phyloP scores from a whole-genome alignment of 2,797 vertebrate genomes.

The Pelodytes ibericus region DNA sequence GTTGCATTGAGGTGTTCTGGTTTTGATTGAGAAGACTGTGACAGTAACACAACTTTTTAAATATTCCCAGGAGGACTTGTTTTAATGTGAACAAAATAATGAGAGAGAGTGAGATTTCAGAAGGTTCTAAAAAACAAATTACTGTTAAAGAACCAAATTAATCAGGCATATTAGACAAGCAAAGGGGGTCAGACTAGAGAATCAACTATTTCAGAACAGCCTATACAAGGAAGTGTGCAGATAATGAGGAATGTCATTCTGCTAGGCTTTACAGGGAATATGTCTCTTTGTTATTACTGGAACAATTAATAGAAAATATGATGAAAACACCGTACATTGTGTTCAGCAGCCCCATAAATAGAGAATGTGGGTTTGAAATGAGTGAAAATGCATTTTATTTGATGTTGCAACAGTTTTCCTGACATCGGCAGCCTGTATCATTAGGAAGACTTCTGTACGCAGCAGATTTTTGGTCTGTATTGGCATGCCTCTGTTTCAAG shows the following conservation, averaged over 20 bases:
- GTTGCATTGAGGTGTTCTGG: neutral
- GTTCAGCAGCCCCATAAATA: neutral
- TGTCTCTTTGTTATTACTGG: neutral
- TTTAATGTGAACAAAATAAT: neutral
- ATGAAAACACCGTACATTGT: neutral
- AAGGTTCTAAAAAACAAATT: neutral
- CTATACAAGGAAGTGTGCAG: neutral
- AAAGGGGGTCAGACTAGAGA: neutral
- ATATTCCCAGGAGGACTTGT: neutral
- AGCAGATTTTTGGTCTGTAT: constrained; percentile 17
- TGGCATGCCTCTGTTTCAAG: neutral
- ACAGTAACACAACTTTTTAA: neutral
- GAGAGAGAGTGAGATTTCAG: neutral
- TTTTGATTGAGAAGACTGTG: neutral
- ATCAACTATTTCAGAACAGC: neutral
- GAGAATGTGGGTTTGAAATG: neutral
- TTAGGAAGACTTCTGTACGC: neutral
- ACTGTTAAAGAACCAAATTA: constrained; percentile 10
- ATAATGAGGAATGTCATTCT: neutral
- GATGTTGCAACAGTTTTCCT: constrained; percentile 8
- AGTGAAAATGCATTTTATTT: neutral
- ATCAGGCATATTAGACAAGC: constrained; percentile 15
- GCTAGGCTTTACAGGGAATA: neutral
- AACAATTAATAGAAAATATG: neutral
- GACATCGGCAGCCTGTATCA: too few species aligned